These are phyloP conservation scores for Sebastes itinus DNA, from an alignment of 2,797 vertebrate species.

Conservation along the genomic window DNA sequence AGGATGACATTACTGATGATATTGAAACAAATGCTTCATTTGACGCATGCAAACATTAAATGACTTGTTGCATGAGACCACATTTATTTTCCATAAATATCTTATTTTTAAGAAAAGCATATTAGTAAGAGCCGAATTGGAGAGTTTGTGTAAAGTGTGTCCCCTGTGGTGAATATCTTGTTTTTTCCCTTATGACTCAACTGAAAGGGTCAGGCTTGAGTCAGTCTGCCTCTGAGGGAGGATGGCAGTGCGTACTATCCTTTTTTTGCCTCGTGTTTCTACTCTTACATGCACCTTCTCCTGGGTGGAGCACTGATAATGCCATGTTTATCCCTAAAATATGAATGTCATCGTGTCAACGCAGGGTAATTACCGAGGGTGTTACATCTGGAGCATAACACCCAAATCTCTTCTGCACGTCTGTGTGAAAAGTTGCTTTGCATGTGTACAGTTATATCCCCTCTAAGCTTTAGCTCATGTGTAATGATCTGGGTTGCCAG, in stretches of 20 bases:
- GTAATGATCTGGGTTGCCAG: constrained; percentile 34
- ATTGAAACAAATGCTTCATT: not conserved
- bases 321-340: constrained; percentile 22
- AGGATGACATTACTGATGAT: not conserved
- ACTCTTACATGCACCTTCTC: constrained; percentile 43
- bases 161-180: constrained; percentile 59
- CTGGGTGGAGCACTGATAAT: constrained; percentile 34
- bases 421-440: constrained; percentile 10
- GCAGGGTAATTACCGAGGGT: constrained; percentile 41
- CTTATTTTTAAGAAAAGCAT: not conserved
- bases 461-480: constrained; percentile 34
- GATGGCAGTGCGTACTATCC: constrained; percentile 33
- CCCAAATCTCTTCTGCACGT: constrained; percentile 25
- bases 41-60: not conserved
- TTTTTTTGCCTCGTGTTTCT: not conserved
- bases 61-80: not conserved
- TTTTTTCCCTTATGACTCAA: constrained; percentile 72
- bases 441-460: constrained; percentile 28
- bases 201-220: constrained; percentile 56
- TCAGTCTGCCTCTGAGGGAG: constrained; percentile 62
- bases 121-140: constrained; percentile 10
- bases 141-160: constrained; percentile 46
- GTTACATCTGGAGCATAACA: constrained; percentile 32
- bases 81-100: not conserved
- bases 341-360: constrained; percentile 46